These are phyloP conservation scores for Takifugu ocellatus DNA, from an alignment of 2,797 vertebrate species.

Conservation along the genomic window DNA sequence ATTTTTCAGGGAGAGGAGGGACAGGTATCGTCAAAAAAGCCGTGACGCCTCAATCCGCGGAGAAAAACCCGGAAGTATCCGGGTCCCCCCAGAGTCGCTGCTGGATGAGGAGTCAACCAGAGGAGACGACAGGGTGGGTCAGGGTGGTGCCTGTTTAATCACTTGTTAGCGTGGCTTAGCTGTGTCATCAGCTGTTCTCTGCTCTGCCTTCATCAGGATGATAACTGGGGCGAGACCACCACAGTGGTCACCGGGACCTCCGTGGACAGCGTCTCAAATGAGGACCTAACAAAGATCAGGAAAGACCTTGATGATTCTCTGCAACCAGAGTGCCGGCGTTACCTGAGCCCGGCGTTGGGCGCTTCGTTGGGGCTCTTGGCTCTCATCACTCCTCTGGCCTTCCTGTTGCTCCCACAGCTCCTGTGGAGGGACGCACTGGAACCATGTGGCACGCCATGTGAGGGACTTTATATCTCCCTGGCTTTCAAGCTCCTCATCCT, in stretches of 20 bases:
- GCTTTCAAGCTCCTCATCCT: slow-evolving; percentile 92
- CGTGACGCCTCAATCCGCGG: slow-evolving; percentile 80
- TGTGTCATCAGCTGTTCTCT: background rate
- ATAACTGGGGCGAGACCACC: slow-evolving; percentile 93
- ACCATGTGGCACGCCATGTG: slow-evolving; percentile 85
- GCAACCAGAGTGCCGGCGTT: slow-evolving; percentile 81
- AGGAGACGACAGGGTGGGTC: slow-evolving; percentile 91
- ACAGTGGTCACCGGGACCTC: slow-evolving; percentile 91
- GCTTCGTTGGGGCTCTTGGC: slow-evolving; percentile 81
- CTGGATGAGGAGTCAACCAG: slow-evolving; percentile 86
- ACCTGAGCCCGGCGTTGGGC: slow-evolving; percentile 73
- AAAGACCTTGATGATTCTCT: slow-evolving; percentile 88
- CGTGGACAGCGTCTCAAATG: slow-evolving; percentile 89
- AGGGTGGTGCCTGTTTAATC: slow-evolving; percentile 5
- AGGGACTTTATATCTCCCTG: slow-evolving; percentile 89
- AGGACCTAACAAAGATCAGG: slow-evolving; percentile 84
- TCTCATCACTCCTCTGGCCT: slow-evolving; percentile 84
- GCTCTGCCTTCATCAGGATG: slow-evolving; percentile 73
- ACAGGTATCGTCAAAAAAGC: slow-evolving; percentile 87
- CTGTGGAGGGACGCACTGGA: slow-evolving; percentile 85
- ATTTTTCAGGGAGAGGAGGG: slow-evolving; percentile 81
- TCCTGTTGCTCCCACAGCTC: slow-evolving; percentile 86
- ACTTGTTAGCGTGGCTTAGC: no score
- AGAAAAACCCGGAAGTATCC: slow-evolving; percentile 90
- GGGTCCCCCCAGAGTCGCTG: slow-evolving; percentile 85